These are phyloP conservation scores for Tachina fera DNA, from an alignment of 2,888 invertebrate genomes.

Conservation along the genomic window DNA sequence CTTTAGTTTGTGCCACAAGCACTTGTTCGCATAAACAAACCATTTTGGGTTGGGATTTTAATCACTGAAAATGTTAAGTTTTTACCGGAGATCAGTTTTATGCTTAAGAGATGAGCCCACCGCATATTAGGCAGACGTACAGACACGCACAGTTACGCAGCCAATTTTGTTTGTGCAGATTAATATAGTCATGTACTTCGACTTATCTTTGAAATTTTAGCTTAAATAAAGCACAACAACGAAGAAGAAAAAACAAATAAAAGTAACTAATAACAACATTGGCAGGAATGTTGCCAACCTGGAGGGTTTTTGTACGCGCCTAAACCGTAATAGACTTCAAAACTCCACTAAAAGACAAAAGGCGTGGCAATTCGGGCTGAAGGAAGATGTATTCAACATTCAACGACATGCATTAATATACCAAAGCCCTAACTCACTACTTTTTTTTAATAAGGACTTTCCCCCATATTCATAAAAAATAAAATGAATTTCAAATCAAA, in stretches of 20 bases:
- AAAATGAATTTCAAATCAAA: too few relatives aligned
- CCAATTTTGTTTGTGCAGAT: not conserved
- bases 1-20: not conserved
- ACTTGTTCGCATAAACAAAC: slow-evolving; percentile 1
- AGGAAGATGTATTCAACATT: too few relatives aligned
- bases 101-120: not conserved
- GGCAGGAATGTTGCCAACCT: not conserved
- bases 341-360: too few relatives aligned
- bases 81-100: slow-evolving; percentile 10
- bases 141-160: slow-evolving; percentile 40
- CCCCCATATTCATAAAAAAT: too few relatives aligned
- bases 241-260: not conserved
- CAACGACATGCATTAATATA: too few relatives aligned
- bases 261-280: not conserved
- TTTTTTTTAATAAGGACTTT: too few relatives aligned
- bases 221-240: not conserved
- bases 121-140: not conserved
- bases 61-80: slow-evolving; percentile 1
- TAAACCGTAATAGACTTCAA: too few relatives aligned
- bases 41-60: slow-evolving; percentile 32
- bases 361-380: too few relatives aligned
- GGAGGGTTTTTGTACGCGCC: not conserved
- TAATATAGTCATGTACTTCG: slow-evolving; percentile 9
- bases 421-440: too few relatives aligned
- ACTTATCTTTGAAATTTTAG: slow-evolving; percentile 10